These are phyloP conservation scores for Nymphalis c-album DNA, from an alignment of 2,888 invertebrate species.

Conservation along the genomic window DNA sequence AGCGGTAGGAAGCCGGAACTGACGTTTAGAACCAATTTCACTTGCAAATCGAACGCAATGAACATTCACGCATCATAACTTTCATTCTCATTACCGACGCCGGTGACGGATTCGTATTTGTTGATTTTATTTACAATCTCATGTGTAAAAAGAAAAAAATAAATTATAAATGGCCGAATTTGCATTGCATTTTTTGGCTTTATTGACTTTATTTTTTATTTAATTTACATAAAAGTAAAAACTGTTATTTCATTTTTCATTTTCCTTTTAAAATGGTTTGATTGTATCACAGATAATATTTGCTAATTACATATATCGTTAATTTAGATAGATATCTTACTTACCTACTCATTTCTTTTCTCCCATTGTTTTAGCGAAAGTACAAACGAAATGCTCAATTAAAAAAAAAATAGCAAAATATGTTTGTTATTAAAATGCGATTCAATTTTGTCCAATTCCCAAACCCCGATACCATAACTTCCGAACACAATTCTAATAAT, in stretches of 20 bases:
- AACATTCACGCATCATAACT: constrained; percentile 59
- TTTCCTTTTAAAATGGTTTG: too few species aligned
- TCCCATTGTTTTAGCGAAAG: background rate
- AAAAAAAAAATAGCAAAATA: too few species aligned
- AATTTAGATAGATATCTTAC: too few species aligned
- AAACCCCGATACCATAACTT: constrained; percentile 18
- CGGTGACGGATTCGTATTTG: constrained; percentile 24
- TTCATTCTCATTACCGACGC: constrained; percentile 53
- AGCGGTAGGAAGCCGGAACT: constrained; percentile 45
- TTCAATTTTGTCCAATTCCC: background rate
- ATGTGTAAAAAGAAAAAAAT: background rate
- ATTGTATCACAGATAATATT: too few species aligned
- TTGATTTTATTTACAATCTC: constrained; percentile 19
- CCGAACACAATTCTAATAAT: constrained; percentile 24
- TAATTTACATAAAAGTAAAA: too few species aligned
- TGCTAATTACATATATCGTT: too few species aligned
- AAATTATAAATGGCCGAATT: too few species aligned
- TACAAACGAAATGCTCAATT: too few species aligned
- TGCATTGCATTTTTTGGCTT: too few species aligned
- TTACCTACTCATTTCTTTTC: background rate
- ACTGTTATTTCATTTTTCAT: too few species aligned
- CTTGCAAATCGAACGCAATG: constrained; percentile 57
- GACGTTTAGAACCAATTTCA: constrained; percentile 48
- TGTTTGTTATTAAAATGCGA: background rate
- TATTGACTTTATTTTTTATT: too few species aligned